A percentile compares a stretch with the other conserved stretches of the same genome.
phyloP scores from a whole-genome alignment of 2,113 vertebrate genomes.

The Bucco capensis region DNA sequence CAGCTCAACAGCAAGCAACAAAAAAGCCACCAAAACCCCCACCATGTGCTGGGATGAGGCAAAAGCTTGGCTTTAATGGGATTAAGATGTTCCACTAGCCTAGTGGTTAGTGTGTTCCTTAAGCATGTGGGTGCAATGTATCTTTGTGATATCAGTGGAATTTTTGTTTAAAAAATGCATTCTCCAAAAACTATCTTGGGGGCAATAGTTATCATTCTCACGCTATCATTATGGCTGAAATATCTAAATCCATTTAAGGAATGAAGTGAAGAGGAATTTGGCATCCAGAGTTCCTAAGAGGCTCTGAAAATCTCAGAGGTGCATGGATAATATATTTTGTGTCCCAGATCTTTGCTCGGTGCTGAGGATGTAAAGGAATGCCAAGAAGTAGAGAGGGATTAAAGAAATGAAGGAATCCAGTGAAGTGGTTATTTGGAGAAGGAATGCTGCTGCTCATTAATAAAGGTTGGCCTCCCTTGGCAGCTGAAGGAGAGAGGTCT shows the following conservation, averaged over 20 bases:
- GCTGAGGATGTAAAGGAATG: background rate
- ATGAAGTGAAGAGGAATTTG: conserved; percentile 32
- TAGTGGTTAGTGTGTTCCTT: background rate
- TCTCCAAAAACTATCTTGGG: background rate
- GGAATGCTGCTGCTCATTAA: rapidly evolving
- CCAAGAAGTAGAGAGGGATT: background rate
- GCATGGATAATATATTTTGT: background rate
- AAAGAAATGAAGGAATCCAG: background rate
- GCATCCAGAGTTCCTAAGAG: background rate
- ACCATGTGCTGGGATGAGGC: background rate
- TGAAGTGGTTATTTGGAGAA: background rate
- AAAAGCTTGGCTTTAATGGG: background rate
- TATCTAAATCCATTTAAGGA: conserved; percentile 46
- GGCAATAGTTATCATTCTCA: conserved; percentile 41
- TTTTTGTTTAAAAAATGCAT: background rate
- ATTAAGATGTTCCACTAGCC: background rate
- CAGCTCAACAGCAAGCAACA: background rate
- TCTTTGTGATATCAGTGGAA: background rate
- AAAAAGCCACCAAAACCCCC: background rate
- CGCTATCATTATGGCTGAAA: background rate
- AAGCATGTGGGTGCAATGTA: rapidly evolving
- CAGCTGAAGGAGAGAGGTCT: background rate
- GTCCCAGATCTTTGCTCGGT: background rate
- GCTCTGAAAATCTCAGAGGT: conserved; percentile 12
- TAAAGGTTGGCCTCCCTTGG: background rate